Conservation (phyloP, 2,888 invertebrate species). For the Pheosia tremula region DNA sequence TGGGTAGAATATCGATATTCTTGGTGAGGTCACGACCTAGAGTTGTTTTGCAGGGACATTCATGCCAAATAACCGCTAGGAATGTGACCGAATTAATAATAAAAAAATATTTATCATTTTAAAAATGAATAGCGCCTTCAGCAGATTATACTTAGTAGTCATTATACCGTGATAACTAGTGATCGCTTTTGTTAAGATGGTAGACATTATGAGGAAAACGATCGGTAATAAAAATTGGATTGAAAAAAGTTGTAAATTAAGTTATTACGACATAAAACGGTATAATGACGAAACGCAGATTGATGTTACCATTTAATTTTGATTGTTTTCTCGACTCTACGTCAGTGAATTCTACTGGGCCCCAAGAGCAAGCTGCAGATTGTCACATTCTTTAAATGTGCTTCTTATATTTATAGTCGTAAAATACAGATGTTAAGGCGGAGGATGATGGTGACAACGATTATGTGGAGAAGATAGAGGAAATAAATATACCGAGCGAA, state of each 20-base stretch:
- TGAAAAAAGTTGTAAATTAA: background rate
- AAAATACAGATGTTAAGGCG: too few relatives aligned
- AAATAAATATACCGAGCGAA: too few relatives aligned
- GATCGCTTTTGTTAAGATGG: background rate
- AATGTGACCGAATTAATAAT: too few relatives aligned
- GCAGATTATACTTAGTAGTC: background rate
- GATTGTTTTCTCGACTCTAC: too few relatives aligned
- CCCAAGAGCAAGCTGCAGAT: too few relatives aligned
- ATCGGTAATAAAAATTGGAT: background rate
- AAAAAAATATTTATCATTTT: too few relatives aligned
- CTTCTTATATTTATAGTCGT: too few relatives aligned
- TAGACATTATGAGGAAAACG: background rate
- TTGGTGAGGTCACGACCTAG: constrained; percentile 29
- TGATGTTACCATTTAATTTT: background rate
- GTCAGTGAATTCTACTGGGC: too few relatives aligned
- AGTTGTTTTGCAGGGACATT: constrained; percentile 25
- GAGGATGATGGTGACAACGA: too few relatives aligned
- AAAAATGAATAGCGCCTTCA: too few relatives aligned
- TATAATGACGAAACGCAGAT: background rate
- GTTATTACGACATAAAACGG: background rate
- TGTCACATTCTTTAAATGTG: too few relatives aligned
- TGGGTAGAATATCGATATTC: constrained; percentile 11
- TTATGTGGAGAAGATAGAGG: too few relatives aligned
- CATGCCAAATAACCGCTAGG: constrained; percentile 18
- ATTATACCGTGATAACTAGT: background rate